Base-by-base conservation (phyloP, 92 coral and sea anemone genomes). In the Zoanthus sansibaricus region DNA sequence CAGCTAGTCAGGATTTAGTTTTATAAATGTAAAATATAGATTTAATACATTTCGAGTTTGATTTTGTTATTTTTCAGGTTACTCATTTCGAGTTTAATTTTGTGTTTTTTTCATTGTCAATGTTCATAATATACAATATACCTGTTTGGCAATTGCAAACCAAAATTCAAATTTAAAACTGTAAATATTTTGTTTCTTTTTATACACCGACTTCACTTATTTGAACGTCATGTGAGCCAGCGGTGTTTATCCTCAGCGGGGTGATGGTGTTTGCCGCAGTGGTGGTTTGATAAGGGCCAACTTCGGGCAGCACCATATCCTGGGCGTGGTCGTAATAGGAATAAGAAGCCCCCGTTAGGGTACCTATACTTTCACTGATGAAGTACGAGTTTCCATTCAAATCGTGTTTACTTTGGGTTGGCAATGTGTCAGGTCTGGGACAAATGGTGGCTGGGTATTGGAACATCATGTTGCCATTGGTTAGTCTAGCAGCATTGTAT, bases 301-400 rank as follows among this genome's bases (percentile, higher is more conserved):
- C 56, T 6, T 49, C 47, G 20, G 85, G 85, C 2, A 64, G 37
- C 75, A 67, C 56, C 32, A 52, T 42, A 12, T 71, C 85, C 33
- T 80, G 85, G 61, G 85, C 33, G 44, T 47, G 74, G 85, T 80
- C 85, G 17, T 66, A 80, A 49, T 80, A 80, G 30, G 85, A 49
- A 80, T 18, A 80, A 61, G 32, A 13, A 4, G 31, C 44, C 21
- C 75, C 75, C 52, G 75, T 80, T 44, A 55, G 56, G 9, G 85
- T 33, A 52, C 44, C 67, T 59, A 66, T 80, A 74, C 8, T 80
- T 66, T 48, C 58, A 80, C 46, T 80, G 33, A 45, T n/a, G 75
- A 80, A 80, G 47, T 45, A 64, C 7, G 75, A 66, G 18, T 80
- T 80, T 3, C 74, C 75, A 32, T 80, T 80, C 46, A 80, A 80